Conservation (phyloP, 2,113 vertebrate species). For the Microcebus jonahi region DNA sequence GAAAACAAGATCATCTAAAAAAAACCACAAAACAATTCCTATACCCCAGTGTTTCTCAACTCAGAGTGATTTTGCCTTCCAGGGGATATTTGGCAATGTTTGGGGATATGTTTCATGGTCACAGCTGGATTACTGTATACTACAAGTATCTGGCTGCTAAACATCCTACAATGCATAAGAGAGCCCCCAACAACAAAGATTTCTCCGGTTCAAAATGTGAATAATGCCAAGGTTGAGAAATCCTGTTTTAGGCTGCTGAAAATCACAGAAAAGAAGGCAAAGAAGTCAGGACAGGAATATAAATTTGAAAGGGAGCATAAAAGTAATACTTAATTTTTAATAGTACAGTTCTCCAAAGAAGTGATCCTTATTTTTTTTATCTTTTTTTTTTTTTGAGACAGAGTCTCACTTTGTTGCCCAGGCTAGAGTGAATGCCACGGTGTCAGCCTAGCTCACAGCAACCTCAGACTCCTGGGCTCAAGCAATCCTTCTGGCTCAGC, state of each 20-base stretch:
- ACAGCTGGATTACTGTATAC: background rate
- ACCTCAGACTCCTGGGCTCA: too few species aligned
- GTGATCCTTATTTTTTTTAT: background rate
- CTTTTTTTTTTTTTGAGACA: too few species aligned
- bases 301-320: background rate
- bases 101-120: background rate
- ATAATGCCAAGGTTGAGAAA: background rate
- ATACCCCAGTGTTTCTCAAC: background rate
- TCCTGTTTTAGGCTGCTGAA: background rate
- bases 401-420: too few species aligned
- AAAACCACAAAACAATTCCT: background rate
- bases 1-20: background rate
- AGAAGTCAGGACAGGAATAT: background rate
- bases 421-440: too few species aligned
- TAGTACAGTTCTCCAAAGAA: background rate
- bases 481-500: too few species aligned
- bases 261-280: background rate
- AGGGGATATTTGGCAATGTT: conserved; percentile 22
- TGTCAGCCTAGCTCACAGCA: too few species aligned
- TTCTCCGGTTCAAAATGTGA: conserved; percentile 16
- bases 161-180: background rate
- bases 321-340: background rate
- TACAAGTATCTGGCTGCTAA: background rate
- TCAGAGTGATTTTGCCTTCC: background rate
- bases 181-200: background rate